Evolutionary conservation across 2,888 invertebrate genomes (phyloP).

Genomic region (Osmoderma eremita): DNA sequence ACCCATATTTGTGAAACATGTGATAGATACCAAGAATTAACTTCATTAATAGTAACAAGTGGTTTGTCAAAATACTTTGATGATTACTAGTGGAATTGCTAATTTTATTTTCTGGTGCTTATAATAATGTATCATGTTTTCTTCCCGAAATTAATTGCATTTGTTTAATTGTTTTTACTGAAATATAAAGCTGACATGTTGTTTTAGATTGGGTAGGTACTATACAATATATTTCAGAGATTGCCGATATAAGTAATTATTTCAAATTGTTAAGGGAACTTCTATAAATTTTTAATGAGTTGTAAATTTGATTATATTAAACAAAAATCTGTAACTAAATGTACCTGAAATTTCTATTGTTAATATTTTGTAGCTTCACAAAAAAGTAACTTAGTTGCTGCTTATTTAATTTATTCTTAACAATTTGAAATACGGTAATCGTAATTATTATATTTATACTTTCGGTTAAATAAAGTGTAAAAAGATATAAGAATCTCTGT

Average conservation of each 20-base stretch:
- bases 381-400: not conserved
- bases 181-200: not conserved
- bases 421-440: conserved; percentile 21
- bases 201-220: not conserved
- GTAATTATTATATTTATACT: conserved; percentile 12
- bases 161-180: not conserved
- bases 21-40: conserved; percentile 39
- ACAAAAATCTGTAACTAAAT: conserved; percentile 13
- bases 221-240: not conserved
- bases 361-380: not conserved
- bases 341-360: conserved; percentile 31
- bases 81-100: conserved; percentile 37
- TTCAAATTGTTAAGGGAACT: conserved; percentile 29
- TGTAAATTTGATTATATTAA: no score
- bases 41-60: conserved; percentile 31
- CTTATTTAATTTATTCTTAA: conserved; percentile 23
- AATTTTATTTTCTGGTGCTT: conserved; percentile 38
- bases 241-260: conserved; percentile 9
- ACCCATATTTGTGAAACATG: conserved; percentile 9
- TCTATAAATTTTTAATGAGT: no score
- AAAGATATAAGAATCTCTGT: conserved; percentile 46
- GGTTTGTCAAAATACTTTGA: conserved; percentile 23
- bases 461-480: conserved; percentile 39
- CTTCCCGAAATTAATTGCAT: not conserved
- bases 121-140: not conserved